Conservation (phyloP, 1,140 invertebrate species). For the Zaprionus kolodkinae region DNA sequence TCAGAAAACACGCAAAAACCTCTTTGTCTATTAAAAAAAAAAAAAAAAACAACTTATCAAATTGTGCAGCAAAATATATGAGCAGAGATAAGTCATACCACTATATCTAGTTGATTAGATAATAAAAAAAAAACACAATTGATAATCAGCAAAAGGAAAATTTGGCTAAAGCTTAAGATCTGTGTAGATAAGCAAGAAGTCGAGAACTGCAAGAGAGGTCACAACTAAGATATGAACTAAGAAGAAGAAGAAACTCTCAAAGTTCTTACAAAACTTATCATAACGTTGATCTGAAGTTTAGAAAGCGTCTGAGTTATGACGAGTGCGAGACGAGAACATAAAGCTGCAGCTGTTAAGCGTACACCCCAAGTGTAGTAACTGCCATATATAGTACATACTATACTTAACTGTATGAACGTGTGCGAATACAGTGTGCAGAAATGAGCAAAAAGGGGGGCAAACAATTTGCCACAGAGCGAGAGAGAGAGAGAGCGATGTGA, state of each 20-base stretch:
- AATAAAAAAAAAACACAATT: slow-evolving; percentile 17
- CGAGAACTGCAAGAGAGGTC: neutral
- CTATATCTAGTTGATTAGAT: slow-evolving; percentile 15
- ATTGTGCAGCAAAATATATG: slow-evolving; percentile 5
- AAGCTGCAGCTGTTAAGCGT: slow-evolving; percentile 1
- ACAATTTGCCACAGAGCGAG: neutral
- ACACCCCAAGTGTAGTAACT: slow-evolving; percentile 9
- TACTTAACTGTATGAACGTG: slow-evolving; percentile 3
- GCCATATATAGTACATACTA: neutral
- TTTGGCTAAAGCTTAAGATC: neutral
- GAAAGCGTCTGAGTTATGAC: slow-evolving; percentile 15
- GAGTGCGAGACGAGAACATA: neutral
- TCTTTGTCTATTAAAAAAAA: neutral
- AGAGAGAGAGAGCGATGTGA: neutral
- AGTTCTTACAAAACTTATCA: neutral
- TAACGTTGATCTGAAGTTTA: neutral
- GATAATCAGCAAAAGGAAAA: slow-evolving; percentile 4
- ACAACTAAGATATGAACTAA: no score
- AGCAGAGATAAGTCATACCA: neutral
- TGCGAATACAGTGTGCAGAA: neutral
- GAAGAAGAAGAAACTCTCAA: neutral
- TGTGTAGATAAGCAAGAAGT: neutral
- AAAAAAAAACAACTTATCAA: neutral
- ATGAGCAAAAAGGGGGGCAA: neutral
- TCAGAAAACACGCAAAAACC: neutral